phyloP scores from a whole-genome alignment of 2,888 invertebrate genomes.

The Hydrotaea diabolus region DNA sequence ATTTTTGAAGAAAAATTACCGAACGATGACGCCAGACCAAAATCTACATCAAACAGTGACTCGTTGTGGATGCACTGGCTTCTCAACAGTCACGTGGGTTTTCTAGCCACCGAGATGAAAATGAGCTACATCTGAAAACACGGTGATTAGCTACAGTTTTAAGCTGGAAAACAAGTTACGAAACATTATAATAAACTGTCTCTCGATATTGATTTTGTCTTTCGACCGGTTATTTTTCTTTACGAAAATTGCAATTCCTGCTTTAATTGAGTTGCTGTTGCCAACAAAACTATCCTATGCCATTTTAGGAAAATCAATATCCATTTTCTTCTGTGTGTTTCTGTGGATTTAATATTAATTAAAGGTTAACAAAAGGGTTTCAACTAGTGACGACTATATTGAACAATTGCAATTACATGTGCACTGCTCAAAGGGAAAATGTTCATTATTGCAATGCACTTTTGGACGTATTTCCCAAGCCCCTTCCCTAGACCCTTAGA shows the following conservation, averaged over 20 bases:
- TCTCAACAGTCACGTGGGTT: too few relatives aligned
- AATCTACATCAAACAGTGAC: too few relatives aligned
- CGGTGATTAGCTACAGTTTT: too few relatives aligned
- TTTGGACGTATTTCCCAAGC: too few relatives aligned
- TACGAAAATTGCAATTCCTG: background rate
- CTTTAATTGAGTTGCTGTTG: constrained; percentile 25
- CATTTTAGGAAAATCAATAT: background rate
- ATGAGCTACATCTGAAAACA: too few relatives aligned
- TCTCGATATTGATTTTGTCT: background rate
- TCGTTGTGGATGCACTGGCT: too few relatives aligned
- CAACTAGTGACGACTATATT: background rate
- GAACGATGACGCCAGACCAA: too few relatives aligned
- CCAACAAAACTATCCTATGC: constrained; percentile 1
- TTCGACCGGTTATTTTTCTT: background rate
- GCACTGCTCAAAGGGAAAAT: background rate
- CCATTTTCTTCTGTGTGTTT: background rate
- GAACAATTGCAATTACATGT: constrained; percentile 3
- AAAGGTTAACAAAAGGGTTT: constrained; percentile 12
- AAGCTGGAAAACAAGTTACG: too few relatives aligned
- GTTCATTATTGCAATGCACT: background rate
- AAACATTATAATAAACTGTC: too few relatives aligned
- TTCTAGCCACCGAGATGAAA: too few relatives aligned
- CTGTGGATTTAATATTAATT: background rate
- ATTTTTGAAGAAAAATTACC: too few relatives aligned
- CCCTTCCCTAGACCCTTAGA: background rate